Conservation (phyloP, 1,140 invertebrate species). For the Calycopis cecrops region DNA sequence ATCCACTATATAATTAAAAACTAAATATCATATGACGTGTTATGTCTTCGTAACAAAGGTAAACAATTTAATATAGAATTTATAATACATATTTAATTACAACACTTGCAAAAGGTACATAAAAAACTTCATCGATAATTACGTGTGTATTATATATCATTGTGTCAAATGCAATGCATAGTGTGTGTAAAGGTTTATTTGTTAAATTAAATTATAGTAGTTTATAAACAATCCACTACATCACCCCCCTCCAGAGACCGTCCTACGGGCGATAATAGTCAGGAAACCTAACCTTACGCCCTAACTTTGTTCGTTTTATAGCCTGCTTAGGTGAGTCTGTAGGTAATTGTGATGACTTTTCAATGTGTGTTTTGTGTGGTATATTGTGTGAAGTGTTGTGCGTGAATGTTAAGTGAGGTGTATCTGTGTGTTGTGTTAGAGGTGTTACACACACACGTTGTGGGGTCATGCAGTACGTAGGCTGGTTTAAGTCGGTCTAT, state of each 20-base stretch:
- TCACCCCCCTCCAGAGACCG: constrained; percentile 23
- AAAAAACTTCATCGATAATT: too few relatives aligned
- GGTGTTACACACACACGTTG: not conserved
- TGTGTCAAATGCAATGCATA: too few relatives aligned
- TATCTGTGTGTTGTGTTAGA: not conserved
- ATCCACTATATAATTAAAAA: too few relatives aligned
- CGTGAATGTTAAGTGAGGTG: not conserved
- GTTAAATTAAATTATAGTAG: too few relatives aligned
- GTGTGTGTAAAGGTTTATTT: too few relatives aligned
- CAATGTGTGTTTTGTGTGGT: not conserved
- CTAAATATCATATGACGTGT: too few relatives aligned
- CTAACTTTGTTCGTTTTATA: constrained; percentile 15
- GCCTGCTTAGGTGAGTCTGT: not conserved
- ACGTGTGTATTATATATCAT: too few relatives aligned
- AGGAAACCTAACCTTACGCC: constrained; percentile 18
- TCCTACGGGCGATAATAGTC: constrained; percentile 26
- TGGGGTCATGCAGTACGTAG: constrained; percentile 14
- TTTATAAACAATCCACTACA: constrained; percentile 8
- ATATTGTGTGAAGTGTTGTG: too few relatives aligned
- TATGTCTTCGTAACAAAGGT: too few relatives aligned
- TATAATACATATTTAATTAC: too few relatives aligned
- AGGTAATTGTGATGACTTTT: not conserved
- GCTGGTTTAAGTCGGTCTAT: constrained; percentile 20
- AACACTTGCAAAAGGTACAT: too few relatives aligned
- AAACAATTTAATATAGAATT: too few relatives aligned